Base-by-base conservation (phyloP, 2,113 vertebrate genomes). In the Andinoacara biseriatus region DNA sequence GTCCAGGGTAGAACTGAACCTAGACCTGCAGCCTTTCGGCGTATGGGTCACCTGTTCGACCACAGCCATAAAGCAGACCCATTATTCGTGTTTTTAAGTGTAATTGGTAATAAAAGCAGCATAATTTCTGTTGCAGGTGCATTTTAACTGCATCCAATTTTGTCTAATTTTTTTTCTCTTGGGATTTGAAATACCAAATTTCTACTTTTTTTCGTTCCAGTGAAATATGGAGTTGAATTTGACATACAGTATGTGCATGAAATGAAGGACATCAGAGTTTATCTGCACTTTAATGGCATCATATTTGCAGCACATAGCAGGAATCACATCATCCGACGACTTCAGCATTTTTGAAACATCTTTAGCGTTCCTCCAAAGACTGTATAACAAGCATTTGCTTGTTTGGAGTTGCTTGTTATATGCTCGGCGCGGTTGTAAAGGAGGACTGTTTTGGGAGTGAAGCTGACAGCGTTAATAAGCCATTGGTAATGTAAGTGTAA, bases 391-490 rank as follows among this genome's bases (percentile, higher is more conserved):
- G 87, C 86, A 60, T 87, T 86, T 87, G 75, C 80, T 84, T 76
- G 58, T 82, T 72, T 49, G 54, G 81, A 20, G 82, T 24, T 74
- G 88, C 88, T 91, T 87, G 86, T 91, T 91, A 87, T 84, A 76
- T 77, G 54, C 74, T 58, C 69, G 11, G 80, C 31, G 58, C 11
- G 59, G 72, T 78, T 87, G 81, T 83, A 89, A 84, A 85, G 84
- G 56, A 91, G 79, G 72, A 61, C 43, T 87, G 87, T 88, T 83
- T 78, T 85, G 86, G 52, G 80, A 85, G 79, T 61, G 54, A 86
- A 74, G 74, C 80, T 89, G 85, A 86, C 87, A 86, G 85, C 17
- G 10, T 86, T 89, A 92, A 91, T 88, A 91, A 92, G 86, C 76
- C 3, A 3, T 11, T 26, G 77, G 74, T 90, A 83, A 89, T 88